Evolutionary conservation across 1,140 invertebrate species (phyloP), one percentile per base, ranked within the genome.

Genomic region (Nixonia krombeini): DNA sequence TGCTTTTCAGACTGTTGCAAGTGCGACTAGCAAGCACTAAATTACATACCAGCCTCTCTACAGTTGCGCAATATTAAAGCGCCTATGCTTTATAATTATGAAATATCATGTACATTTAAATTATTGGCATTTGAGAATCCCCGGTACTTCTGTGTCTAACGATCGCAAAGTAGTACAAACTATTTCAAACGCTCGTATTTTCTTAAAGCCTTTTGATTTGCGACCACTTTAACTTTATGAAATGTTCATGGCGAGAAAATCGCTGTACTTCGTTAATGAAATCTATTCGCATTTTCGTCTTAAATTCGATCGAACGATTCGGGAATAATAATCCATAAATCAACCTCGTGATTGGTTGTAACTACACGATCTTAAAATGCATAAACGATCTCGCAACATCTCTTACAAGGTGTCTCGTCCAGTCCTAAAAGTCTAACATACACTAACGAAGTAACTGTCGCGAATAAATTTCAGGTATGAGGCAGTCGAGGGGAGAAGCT

Each of bases 31-130:
- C 29, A 12, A 33, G 29, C 13, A 4, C n/a, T 10, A 33, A 33
- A 33, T 33, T 33, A 33, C 9, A 33, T 33, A 33, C 9, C 29
- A 10, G 29, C 29, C 29, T 33, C 29, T 33, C 29, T 33, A 28
- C 33, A 23, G 25, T 62, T 62, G 53, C 51, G 58, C 50, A 62
- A 62, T 29, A 53, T 62, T 52, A 29, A 53, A 53, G 33, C 49
- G 21, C 58, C 10, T 42, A 53, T 35, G 23, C 31, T 37, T 49
- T 44, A 44, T 25, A 62, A 62, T 62, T 62, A 62, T 62, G 58
- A 62, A 55, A 62, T 62, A 62, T 53, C 58, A 49, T 53, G 50
- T 49, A 42, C 35, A 13, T 16, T 50, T 53, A 62, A 62, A 62
- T 62, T 62, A 62, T 62, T 49, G 42, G 16, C 42, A 57, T 23